A percentile compares a stretch with the other conserved stretches of the same genome.
phyloP scores from a whole-genome alignment of 2,888 invertebrate genomes.

The Ichneumon xanthorius region DNA sequence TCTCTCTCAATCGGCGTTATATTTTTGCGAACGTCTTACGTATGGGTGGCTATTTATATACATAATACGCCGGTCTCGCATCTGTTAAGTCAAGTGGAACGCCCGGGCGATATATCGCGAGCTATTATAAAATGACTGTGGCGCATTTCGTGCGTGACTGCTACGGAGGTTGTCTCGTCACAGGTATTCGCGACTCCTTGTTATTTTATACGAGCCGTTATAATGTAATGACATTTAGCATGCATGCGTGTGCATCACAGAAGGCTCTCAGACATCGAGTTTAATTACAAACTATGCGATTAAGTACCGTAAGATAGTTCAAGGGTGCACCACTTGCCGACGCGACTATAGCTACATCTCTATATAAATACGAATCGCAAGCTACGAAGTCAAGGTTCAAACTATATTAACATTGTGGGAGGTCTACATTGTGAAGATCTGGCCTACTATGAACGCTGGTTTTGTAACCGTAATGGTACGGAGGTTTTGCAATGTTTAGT shows the following conservation, averaged over 20 bases:
- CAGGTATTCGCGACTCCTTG: slow-evolving; percentile 8
- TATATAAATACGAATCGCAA: background rate
- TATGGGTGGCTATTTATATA: slow-evolving; percentile 31
- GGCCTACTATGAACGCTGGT: too few relatives aligned
- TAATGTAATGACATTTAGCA: background rate
- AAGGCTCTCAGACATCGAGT: background rate
- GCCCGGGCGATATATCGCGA: slow-evolving; percentile 44
- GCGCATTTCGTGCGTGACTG: slow-evolving; percentile 2
- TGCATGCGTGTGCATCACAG: background rate
- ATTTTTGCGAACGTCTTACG: slow-evolving; percentile 58
- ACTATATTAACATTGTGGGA: slow-evolving; percentile 10
- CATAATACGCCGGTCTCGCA: slow-evolving; percentile 47
- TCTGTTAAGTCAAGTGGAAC: slow-evolving; percentile 63
- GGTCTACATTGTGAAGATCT: background rate
- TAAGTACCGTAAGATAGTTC: slow-evolving; percentile 14
- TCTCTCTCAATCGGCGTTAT: slow-evolving; percentile 10
- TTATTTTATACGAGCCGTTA: background rate
- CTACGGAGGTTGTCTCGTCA: slow-evolving; percentile 4
- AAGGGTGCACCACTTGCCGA: slow-evolving; percentile 6
- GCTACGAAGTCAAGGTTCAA: background rate
- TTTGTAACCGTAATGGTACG: too few relatives aligned
- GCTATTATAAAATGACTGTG: slow-evolving; percentile 39
- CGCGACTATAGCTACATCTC: background rate
- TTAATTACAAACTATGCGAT: slow-evolving; percentile 9
- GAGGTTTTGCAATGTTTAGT: background rate